Evolutionary conservation across 1,140 invertebrate species (phyloP).

Genomic region (Orchestia grillus): DNA sequence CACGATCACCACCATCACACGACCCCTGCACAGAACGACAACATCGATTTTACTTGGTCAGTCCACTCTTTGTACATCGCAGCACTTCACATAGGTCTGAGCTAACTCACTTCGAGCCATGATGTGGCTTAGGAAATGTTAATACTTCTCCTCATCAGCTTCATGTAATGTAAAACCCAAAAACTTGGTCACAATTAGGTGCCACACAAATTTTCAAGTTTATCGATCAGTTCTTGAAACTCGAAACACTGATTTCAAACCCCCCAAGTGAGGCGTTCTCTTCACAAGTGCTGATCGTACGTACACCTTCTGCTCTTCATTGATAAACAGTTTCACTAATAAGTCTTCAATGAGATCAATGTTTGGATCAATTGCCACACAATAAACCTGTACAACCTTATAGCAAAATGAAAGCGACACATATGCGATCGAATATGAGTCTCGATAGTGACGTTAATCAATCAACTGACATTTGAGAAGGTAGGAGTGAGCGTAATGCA

Average conservation of each 20-base stretch:
- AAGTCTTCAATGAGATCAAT: background rate
- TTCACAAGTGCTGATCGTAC: background rate
- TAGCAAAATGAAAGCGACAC: background rate
- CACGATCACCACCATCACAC: constrained; percentile 51
- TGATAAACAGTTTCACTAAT: background rate
- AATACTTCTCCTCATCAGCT: too few species aligned
- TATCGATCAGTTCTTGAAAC: too few species aligned
- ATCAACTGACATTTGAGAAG: background rate
- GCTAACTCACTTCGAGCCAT: background rate
- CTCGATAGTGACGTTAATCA: background rate
- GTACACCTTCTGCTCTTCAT: background rate
- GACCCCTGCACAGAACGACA: constrained; percentile 55
- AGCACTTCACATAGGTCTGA: background rate
- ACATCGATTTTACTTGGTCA: constrained; percentile 49
- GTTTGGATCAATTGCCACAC: background rate
- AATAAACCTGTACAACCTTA: background rate
- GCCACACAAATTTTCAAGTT: too few species aligned
- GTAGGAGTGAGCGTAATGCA: background rate
- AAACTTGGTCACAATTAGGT: too few species aligned
- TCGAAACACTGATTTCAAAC: too few species aligned
- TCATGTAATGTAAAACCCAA: too few species aligned
- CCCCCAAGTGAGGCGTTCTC: too few species aligned
- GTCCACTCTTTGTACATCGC: background rate
- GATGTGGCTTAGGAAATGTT: too few species aligned
- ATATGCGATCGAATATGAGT: background rate